Conservation (phyloP, 2,888 invertebrate species). For the Lysandra bellargus region DNA sequence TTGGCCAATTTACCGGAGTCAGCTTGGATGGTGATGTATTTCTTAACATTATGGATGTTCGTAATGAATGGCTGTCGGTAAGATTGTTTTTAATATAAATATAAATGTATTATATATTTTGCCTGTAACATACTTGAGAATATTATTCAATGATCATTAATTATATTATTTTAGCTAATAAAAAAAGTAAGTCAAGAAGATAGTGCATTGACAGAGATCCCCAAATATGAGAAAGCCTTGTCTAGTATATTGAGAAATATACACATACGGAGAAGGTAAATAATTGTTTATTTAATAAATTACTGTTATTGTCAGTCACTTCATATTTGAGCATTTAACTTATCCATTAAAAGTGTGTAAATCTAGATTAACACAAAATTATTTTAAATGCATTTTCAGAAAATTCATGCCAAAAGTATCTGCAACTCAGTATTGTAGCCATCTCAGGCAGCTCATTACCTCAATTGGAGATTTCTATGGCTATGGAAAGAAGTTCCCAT, state of each 20-base stretch:
- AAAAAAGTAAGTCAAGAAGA: constrained; percentile 90
- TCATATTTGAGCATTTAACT: no score
- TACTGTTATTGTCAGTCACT: not conserved
- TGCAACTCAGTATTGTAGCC: constrained; percentile 91
- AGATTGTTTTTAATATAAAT: constrained; percentile 53
- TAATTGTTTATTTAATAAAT: not conserved
- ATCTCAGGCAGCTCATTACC: constrained; percentile 91
- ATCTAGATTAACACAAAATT: not conserved
- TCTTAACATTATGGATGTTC: constrained; percentile 95
- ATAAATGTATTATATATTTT: not conserved
- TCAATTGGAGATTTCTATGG: constrained; percentile 86
- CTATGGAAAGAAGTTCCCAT: constrained; percentile 82
- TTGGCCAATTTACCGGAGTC: constrained; percentile 95
- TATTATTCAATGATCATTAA: not conserved
- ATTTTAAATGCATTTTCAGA: constrained; percentile 60
- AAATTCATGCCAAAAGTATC: constrained; percentile 96
- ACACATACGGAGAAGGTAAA: constrained; percentile 88
- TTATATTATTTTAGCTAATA: constrained; percentile 82
- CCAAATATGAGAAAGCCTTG: constrained; percentile 90
- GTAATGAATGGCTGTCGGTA: constrained; percentile 96
- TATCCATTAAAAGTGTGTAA: no score
- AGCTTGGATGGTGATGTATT: constrained; percentile 94
- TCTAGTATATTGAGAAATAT: constrained; percentile 92
- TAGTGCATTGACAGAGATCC: constrained; percentile 85
- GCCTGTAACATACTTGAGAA: not conserved